A percentile compares a stretch with the other conserved stretches of the same genome.
Conservation (phyloP, 2,113 vertebrate species). For the Phalacrocorax aristotelis region DNA sequence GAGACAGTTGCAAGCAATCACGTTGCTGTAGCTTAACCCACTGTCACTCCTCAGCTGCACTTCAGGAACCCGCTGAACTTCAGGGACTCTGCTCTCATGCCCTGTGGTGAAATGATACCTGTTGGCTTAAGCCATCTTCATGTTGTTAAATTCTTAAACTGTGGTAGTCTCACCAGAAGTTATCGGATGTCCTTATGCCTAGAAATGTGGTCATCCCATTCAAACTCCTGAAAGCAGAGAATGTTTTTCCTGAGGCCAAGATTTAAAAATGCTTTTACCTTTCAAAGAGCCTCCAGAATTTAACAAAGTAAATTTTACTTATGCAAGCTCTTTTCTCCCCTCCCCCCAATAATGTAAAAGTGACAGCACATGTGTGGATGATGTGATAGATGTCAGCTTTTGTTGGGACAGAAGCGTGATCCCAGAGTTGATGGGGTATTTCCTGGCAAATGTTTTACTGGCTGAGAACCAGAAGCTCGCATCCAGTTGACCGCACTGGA, state of each 20-base stretch:
- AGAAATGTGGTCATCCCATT: neutral
- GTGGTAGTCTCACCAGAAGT: neutral
- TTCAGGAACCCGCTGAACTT: neutral
- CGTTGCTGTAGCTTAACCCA: neutral
- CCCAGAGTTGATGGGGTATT: neutral
- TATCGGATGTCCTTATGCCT: neutral
- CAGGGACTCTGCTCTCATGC: neutral
- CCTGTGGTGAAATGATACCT: neutral
- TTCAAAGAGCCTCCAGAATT: neutral
- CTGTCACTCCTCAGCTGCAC: neutral
- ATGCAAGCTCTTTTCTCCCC: neutral
- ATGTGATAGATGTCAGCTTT: neutral
- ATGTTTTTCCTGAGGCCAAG: neutral
- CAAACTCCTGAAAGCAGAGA: neutral
- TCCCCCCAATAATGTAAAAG: neutral
- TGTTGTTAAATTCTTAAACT: neutral
- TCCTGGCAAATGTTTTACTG: neutral
- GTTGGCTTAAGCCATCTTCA: neutral
- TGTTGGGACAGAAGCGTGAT: neutral
- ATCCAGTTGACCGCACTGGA: conserved; percentile 29
- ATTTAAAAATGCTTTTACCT: neutral
- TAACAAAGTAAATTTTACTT: neutral
- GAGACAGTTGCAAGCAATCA: neutral
- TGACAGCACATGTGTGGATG: neutral
- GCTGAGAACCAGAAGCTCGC: neutral